Evolutionary conservation across 1,140 invertebrate species (phyloP).

Genomic region (Drosophila suzukii): DNA sequence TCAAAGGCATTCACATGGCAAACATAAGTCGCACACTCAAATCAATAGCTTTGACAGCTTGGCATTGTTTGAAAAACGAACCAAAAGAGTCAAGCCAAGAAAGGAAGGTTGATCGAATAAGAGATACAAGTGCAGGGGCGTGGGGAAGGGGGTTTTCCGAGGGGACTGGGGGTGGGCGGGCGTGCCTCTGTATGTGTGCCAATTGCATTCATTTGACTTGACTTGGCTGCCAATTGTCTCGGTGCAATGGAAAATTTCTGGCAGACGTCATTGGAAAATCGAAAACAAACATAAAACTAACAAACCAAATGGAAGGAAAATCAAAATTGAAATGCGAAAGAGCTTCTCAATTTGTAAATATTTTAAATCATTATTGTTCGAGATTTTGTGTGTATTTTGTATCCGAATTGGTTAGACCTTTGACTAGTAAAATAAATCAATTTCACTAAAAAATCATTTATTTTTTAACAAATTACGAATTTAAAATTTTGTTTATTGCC

Average conservation of each 20-base stretch:
- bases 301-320: conserved; percentile 33
- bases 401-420: not conserved
- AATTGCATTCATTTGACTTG: conserved; percentile 80
- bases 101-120: conserved; percentile 43
- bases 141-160: not conserved
- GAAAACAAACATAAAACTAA: conserved; percentile 26
- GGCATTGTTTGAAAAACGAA: conserved; percentile 59
- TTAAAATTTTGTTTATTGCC: too few relatives aligned
- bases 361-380: conserved; percentile 3
- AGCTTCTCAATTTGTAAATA: conserved; percentile 17
- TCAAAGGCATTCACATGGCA: conserved; percentile 74
- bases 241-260: conserved; percentile 70
- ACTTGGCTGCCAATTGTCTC: conserved; percentile 77
- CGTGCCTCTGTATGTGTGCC: conserved; percentile 32
- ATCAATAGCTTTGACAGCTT: conserved; percentile 77
- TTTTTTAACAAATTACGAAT: too few relatives aligned
- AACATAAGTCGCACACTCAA: conserved; percentile 79
- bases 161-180: not conserved
- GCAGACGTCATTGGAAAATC: conserved; percentile 61
- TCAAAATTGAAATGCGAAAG: conserved; percentile 21
- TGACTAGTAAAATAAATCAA: not conserved
- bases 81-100: conserved; percentile 30
- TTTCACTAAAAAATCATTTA: not conserved
- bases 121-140: conserved; percentile 11
- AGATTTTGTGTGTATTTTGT: not conserved